Evolutionary conservation across 2,888 invertebrate genomes (phyloP), one percentile per base, ranked within the genome.

Genomic region (Dasysyrphus albostriatus): DNA sequence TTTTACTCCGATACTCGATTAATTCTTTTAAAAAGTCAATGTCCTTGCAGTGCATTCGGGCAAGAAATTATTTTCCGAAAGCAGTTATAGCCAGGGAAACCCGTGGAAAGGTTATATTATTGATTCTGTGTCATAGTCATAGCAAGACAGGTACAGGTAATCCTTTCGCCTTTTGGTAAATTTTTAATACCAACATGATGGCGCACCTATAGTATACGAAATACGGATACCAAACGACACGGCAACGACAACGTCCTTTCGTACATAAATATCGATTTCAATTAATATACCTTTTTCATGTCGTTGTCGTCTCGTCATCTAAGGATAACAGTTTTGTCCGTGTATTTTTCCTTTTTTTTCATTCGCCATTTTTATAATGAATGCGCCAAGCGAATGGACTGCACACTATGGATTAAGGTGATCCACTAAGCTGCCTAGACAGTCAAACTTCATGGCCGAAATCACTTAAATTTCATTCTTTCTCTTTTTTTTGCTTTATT

Each of bases 11-110:
- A 72, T 81, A 81, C 76, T 76, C 76, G 61, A 76, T 84, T 84
- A 81, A 84, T 81, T 84, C 84, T 72, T 84, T 80, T 63, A 42
- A 75, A 51, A 76, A 84, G 84, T 81, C 84, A 84, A 84, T 76
- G 84, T 72, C 81, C 84, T 80, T 67, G 59, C 72, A 76, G 76
- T 69, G 72, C 81, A 76, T 84, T 84, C 76, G 73, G 56, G 81
- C 81, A 81, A 56, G 73, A 77, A 77, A 84, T 84, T 80, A 76
- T 80, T 80, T 61, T 67, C 29, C 56, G 59, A 59, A 72, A 42
- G 54, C 73, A 14, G 54, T n/a, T n/a, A n/a, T n/a, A n/a, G n/a
- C n/a, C n/a, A n/a, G n/a, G n/a, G n/a, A n/a, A n/a, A n/a, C n/a
- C n/a, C n/a, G n/a, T 54, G 29, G 29, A 82, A 65, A 82, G 80